Evolutionary conservation across 2,888 invertebrate species (phyloP).

Genomic region (Suillia variegata): DNA sequence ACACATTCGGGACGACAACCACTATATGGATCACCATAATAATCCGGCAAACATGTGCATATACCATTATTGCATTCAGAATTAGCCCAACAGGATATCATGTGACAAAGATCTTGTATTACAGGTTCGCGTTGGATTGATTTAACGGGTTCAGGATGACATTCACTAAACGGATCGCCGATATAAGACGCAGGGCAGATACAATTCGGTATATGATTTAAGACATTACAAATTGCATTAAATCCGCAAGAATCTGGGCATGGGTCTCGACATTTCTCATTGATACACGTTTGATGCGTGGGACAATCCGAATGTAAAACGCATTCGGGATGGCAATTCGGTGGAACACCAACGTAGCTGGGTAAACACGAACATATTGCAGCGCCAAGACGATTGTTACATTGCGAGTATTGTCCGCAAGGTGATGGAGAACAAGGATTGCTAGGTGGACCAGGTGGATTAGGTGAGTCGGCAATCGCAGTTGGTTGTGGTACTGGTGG

Average conservation of each 20-base stretch:
- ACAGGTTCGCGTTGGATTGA: constrained; percentile 60
- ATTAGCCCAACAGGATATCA: constrained; percentile 65
- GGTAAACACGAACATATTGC: constrained; percentile 67
- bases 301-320: constrained; percentile 65
- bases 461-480: constrained; percentile 32
- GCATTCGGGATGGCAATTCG: constrained; percentile 67
- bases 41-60: constrained; percentile 71
- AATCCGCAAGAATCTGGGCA: constrained; percentile 75
- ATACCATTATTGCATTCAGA: constrained; percentile 65
- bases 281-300: constrained; percentile 67
- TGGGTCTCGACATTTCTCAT: constrained; percentile 73
- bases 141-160: constrained; percentile 63
- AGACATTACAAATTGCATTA: constrained; percentile 73
- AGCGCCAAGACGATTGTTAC: constrained; percentile 70
- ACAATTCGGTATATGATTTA: constrained; percentile 76
- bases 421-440: constrained; percentile 69
- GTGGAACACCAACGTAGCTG: constrained; percentile 67
- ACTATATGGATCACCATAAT: constrained; percentile 72
- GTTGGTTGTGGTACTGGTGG: constrained; percentile 26
- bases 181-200: constrained; percentile 69
- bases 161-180: constrained; percentile 71
- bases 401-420: constrained; percentile 71
- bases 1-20: constrained; percentile 76
- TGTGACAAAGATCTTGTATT: constrained; percentile 59
- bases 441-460: too few relatives aligned